These are phyloP conservation scores for Steinernema feltiae DNA, from an alignment of 1,140 invertebrate species.

Conservation along the genomic window DNA sequence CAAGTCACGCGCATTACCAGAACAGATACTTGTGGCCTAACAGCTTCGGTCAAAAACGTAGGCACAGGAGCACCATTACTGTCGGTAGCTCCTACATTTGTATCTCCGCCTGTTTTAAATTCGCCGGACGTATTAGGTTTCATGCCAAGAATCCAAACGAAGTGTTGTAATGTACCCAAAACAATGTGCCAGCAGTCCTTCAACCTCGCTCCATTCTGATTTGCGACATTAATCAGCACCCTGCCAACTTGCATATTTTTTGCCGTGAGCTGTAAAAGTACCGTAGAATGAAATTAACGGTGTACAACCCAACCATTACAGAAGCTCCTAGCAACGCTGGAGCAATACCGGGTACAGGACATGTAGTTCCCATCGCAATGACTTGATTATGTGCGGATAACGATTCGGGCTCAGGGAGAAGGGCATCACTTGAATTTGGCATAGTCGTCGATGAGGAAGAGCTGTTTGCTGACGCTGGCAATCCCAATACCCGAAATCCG, in stretches of 20 bases:
- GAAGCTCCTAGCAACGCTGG: constrained; percentile 72
- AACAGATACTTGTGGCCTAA: constrained; percentile 86
- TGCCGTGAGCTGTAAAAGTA: constrained; percentile 70
- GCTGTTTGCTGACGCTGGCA: neutral
- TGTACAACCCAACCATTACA: constrained; percentile 70
- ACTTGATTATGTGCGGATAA: constrained; percentile 40
- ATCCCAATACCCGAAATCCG: constrained; percentile 62
- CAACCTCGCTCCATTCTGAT: constrained; percentile 82
- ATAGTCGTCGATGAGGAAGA: constrained; percentile 13
- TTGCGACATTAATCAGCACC: constrained; percentile 77
- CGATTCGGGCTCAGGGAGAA: neutral
- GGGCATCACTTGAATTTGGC: neutral
- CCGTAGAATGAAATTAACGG: constrained; percentile 20
- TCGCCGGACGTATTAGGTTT: constrained; percentile 62
- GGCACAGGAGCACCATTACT: constrained; percentile 67
- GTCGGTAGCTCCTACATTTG: constrained; percentile 22
- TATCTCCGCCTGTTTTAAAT: constrained; percentile 20
- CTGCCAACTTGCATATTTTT: constrained; percentile 95
- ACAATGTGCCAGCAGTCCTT: constrained; percentile 90
- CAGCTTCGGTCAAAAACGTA: constrained; percentile 86
- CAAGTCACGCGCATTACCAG: no score
- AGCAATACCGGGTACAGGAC: constrained; percentile 64
- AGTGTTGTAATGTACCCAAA: constrained; percentile 82
- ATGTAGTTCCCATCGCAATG: constrained; percentile 51
- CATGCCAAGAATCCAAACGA: constrained; percentile 93